Base-by-base conservation (phyloP, 2,113 vertebrate species). In the Benitochromis conjunctus region DNA sequence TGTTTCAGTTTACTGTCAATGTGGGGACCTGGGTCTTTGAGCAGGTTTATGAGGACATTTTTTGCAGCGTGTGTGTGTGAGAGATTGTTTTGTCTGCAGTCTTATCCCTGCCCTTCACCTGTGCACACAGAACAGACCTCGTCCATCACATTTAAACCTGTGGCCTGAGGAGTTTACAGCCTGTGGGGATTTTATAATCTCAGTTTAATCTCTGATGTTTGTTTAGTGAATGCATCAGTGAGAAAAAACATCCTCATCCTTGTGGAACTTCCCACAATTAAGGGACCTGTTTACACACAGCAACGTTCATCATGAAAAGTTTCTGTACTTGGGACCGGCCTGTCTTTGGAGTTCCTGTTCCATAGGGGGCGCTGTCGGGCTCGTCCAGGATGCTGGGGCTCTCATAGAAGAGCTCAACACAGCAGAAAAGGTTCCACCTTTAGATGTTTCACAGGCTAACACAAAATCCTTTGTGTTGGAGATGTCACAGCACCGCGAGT, bases 41-140 rank as follows among this genome's bases (percentile, higher is more conserved):
- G 43, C 69, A 51, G 43, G 43, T 76, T 76, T 51, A 51, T 31
- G 16, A 76, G 43, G 24, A 76, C 43, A 19, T 51, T 12, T 74
- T 7, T 74, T 19, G 24, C 21, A 18, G 69, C 3, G 43, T 51
- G 69, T 48, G 19, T 9, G 19, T 46, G 41, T 29, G 43, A 19
- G 16, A 5, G 43, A 76, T 76, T 82, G 81, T 82, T 82, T 56
- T 56, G 93, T 94, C 92, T 94, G 89, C 85, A 88, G 5, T 16
- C 82, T 93, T 93, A 89, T 92, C 93, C 88, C 94, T 91, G 93
- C 92, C 95, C 94, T 95, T 95, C 95, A 95, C 95, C 94, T 95
- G 93, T 94, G 89, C 93, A 93, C 94, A 94, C 92, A 95, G 89
- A 94, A 92, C 94, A 94, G 84, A 21, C 16, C 43, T 74, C 24